Percentiles rank a stretch among this genome's conserved stretches.
Evolutionary conservation across 2,113 vertebrate genomes (phyloP).

Genomic region (Lipotes vexillifer): DNA sequence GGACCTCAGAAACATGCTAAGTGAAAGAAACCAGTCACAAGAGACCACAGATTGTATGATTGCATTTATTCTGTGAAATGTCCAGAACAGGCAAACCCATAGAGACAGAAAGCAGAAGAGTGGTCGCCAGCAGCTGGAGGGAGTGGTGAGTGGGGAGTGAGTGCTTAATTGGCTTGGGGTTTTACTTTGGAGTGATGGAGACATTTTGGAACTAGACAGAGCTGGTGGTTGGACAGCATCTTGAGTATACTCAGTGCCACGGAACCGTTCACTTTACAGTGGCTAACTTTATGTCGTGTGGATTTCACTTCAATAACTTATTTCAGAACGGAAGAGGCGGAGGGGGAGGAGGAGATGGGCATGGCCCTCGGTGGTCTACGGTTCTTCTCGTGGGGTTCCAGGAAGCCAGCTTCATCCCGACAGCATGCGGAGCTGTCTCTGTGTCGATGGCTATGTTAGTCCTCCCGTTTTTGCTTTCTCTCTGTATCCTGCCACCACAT

Average conservation of each 20-base stretch:
- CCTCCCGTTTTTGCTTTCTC: background rate
- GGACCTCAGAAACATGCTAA: background rate
- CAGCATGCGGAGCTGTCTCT: fast-evolving
- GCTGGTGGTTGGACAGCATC: fast-evolving
- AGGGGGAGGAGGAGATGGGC: background rate
- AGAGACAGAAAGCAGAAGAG: background rate
- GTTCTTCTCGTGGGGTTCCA: background rate
- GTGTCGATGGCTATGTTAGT: fast-evolving
- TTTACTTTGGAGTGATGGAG: background rate
- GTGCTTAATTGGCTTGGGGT: fast-evolving
- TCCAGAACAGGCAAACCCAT: background rate
- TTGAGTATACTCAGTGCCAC: too few relatives aligned
- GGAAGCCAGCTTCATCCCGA: background rate
- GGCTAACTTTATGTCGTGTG: background rate
- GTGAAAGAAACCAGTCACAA: background rate
- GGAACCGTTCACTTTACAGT: background rate
- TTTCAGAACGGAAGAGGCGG: background rate
- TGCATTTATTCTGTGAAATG: background rate
- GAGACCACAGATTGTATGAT: background rate
- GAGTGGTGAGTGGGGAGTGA: background rate
- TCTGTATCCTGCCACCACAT: background rate
- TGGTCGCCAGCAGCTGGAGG: background rate
- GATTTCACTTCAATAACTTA: background rate
- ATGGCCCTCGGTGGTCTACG: too few relatives aligned
- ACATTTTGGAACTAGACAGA: background rate